Evolutionary conservation across 2,797 vertebrate genomes (phyloP).

Genomic region (Eurystomus glaucurus): DNA sequence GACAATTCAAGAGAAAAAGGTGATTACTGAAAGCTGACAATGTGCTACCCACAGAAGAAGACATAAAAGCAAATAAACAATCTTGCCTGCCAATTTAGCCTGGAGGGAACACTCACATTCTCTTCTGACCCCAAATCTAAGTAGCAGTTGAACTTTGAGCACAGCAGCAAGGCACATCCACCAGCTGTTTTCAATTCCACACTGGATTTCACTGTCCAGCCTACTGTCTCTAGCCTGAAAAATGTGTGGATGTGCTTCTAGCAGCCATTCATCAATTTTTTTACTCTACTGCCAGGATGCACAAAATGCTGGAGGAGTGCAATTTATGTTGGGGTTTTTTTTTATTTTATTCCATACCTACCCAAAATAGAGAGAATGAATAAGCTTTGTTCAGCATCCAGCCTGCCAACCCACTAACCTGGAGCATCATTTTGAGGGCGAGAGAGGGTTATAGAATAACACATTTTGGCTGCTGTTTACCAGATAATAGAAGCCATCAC

Average conservation of each 20-base stretch:
- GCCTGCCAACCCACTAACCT: background rate
- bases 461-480: background rate
- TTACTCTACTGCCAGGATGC: background rate
- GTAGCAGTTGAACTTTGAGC: slow-evolving; percentile 51
- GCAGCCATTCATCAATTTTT: background rate
- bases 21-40: slow-evolving; percentile 64
- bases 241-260: background rate
- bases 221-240: background rate
- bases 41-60: background rate
- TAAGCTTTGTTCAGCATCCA: background rate
- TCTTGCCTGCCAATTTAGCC: slow-evolving; percentile 38
- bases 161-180: slow-evolving; percentile 9
- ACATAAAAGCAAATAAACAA: slow-evolving; percentile 53
- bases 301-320: background rate
- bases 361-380: background rate
- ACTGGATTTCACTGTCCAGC: slow-evolving; percentile 9
- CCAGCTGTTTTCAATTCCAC: slow-evolving; percentile 30
- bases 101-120: slow-evolving; percentile 16
- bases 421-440: background rate
- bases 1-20: slow-evolving; percentile 13
- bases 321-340: background rate
- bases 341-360: background rate
- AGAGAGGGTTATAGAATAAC: background rate
- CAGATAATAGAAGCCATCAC: background rate
- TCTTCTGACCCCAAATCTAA: slow-evolving; percentile 58